Percentiles rank a stretch among this genome's conserved stretches.
These are phyloP conservation scores for Cryptus armator DNA, from an alignment of 2,888 invertebrate genomes.

Conservation along the genomic window DNA sequence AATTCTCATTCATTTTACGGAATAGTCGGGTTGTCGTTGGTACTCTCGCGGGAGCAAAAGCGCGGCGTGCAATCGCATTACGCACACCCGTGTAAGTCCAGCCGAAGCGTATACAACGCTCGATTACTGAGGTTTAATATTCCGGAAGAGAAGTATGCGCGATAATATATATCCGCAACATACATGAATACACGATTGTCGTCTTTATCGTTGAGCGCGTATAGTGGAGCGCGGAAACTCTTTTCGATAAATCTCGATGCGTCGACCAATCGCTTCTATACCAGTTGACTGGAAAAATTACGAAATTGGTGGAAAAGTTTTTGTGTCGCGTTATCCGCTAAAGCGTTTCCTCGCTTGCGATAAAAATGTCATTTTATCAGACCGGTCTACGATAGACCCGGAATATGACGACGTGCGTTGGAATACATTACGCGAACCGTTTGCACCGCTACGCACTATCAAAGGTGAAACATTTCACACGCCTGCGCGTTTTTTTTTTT, in stretches of 20 bases:
- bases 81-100: constrained; percentile 36
- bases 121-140: constrained; percentile 30
- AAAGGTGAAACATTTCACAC: constrained; percentile 38
- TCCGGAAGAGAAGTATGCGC: constrained; percentile 20
- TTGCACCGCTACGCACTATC: constrained; percentile 23
- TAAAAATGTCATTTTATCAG: constrained; percentile 44
- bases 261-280: not conserved
- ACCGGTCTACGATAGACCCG: not conserved
- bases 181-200: not conserved
- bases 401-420: constrained; percentile 12
- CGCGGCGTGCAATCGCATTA: constrained; percentile 40
- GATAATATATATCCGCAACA: not conserved
- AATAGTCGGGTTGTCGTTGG: constrained; percentile 14
- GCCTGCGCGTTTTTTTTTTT: constrained; percentile 1
- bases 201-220: constrained; percentile 16
- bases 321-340: constrained; percentile 32
- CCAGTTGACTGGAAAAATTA: not conserved
- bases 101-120: constrained; percentile 33
- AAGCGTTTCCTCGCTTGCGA: constrained; percentile 22
- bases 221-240: not conserved
- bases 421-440: constrained; percentile 50
- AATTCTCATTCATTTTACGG: constrained; percentile 47
- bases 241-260: constrained; percentile 19
- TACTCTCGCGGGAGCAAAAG: constrained; percentile 5
- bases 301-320: constrained; percentile 20